Conservation (phyloP, 2,113 vertebrate species). For the Bostrychus sinensis region DNA sequence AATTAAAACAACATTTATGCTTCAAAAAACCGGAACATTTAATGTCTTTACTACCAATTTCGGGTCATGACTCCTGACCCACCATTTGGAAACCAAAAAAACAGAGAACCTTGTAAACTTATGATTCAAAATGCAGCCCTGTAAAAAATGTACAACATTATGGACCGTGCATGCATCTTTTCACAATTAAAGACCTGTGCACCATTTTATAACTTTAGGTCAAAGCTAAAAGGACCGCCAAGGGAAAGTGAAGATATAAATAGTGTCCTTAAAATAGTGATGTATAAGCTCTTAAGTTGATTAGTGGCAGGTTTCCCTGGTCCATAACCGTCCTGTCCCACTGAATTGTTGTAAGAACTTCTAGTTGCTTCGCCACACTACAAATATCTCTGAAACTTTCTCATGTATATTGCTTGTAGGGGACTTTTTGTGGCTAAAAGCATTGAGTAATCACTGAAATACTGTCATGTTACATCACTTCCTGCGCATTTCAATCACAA, state of each 20-base stretch:
- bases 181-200: too few relatives aligned
- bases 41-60: too few relatives aligned
- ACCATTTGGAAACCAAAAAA: too few relatives aligned
- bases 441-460: slow-evolving; percentile 10
- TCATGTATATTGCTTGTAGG: background rate
- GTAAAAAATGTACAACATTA: too few relatives aligned
- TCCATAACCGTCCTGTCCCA: background rate
- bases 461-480: slow-evolving; percentile 39
- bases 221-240: background rate
- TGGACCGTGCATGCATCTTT: too few relatives aligned
- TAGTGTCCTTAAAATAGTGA: background rate
- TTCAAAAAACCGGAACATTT: too few relatives aligned
- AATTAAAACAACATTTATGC: too few relatives aligned
- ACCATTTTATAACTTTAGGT: too few relatives aligned
- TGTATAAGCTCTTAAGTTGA: background rate
- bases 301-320: background rate
- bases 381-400: background rate
- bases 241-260: background rate
- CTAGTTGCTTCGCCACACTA: too few relatives aligned
- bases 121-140: too few relatives aligned
- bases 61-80: too few relatives aligned
- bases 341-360: background rate
- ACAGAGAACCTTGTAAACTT: too few relatives aligned
- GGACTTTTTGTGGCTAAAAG: slow-evolving; percentile 2
- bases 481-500: slow-evolving; percentile 47